Evolutionary conservation across 2,113 vertebrate species (phyloP).

Genomic region (Myiopsitta monachus): DNA sequence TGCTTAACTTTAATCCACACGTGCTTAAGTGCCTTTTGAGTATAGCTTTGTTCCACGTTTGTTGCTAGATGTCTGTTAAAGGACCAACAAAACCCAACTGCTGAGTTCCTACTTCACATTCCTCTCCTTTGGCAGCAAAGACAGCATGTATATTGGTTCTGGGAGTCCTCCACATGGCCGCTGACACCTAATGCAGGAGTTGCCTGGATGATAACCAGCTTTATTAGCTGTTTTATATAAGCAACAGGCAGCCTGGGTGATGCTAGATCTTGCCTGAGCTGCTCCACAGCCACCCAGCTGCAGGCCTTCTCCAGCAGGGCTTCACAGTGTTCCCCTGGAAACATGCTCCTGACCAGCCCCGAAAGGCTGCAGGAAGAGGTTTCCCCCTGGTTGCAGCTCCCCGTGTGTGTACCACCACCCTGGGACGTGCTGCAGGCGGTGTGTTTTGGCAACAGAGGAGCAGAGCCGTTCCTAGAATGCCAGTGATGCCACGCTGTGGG

Average conservation of each 20-base stretch:
- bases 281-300: background rate
- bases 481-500: background rate
- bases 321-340: background rate
- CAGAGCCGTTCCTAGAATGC: background rate
- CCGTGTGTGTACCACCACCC: accelerated
- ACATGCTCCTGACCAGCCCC: background rate
- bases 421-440: background rate
- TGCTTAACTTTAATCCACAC: conserved; percentile 30
- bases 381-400: background rate
- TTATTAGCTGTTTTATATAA: conserved; percentile 11
- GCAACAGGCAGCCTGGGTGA: background rate
- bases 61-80: background rate
- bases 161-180: conserved; percentile 2
- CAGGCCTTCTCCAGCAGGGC: background rate
- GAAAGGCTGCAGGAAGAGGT: accelerated
- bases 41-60: background rate
- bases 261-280: background rate
- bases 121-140: background rate
- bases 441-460: conserved; percentile 9
- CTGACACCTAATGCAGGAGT: conserved; percentile 15
- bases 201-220: conserved; percentile 18
- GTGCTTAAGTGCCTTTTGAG: conserved; percentile 20
- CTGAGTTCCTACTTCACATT: background rate
- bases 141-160: background rate
- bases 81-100: background rate